Percentiles rank a stretch among this genome's conserved stretches.
Evolutionary conservation across 2,797 vertebrate genomes (phyloP).

Genomic region (Zenarchopterus dispar): DNA sequence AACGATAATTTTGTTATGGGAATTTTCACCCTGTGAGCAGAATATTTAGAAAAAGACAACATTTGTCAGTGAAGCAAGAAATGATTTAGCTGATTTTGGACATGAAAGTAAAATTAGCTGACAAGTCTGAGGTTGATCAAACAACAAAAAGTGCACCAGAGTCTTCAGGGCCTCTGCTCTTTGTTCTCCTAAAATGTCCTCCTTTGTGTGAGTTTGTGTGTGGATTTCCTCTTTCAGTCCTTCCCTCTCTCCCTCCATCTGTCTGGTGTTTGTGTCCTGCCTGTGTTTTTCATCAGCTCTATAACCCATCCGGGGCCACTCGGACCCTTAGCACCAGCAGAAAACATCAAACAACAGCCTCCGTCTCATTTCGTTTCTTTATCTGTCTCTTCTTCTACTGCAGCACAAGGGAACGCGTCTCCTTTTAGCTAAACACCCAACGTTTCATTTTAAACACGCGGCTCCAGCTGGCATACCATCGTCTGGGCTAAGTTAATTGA

Average conservation of each 20-base stretch:
- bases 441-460: neutral
- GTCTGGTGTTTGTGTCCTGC: neutral
- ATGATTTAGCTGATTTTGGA: neutral
- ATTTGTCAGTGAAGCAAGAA: neutral
- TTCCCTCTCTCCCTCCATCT: neutral
- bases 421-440: neutral
- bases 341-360: constrained; percentile 32
- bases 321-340: constrained; percentile 32
- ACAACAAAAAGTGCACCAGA: constrained; percentile 1
- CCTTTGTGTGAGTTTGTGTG: neutral
- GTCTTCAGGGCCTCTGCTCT: neutral
- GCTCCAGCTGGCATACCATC: too few species aligned
- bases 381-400: neutral
- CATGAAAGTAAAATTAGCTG: neutral
- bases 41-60: neutral
- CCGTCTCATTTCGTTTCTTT: constrained; percentile 2
- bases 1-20: neutral
- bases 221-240: neutral
- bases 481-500: too few species aligned
- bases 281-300: constrained; percentile 34
- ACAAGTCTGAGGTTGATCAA: neutral
- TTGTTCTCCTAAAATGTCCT: neutral
- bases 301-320: constrained; percentile 24
- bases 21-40: too few species aligned
- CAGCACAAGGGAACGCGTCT: neutral